These are phyloP conservation scores for Noctua pronuba DNA, from an alignment of 2,888 invertebrate genomes.

Conservation along the genomic window DNA sequence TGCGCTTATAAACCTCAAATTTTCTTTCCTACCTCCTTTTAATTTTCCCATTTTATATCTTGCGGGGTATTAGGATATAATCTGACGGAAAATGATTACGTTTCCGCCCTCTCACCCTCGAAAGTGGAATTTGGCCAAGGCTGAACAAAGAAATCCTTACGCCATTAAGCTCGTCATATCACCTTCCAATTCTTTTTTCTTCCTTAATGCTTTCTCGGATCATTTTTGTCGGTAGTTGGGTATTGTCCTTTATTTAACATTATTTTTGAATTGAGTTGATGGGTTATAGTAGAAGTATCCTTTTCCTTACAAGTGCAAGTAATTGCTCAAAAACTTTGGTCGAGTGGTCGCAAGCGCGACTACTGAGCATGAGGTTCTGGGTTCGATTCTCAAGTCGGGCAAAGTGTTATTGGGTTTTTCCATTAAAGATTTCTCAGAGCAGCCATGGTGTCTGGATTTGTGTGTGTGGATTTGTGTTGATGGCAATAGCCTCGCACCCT, in stretches of 20 bases:
- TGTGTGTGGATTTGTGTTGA: neutral
- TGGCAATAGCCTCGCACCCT: neutral
- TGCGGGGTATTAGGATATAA: conserved; percentile 48
- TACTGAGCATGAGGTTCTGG: neutral
- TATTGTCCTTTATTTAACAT: neutral
- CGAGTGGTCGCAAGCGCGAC: too few relatives aligned
- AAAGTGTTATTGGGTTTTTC: neutral
- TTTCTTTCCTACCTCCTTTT: conserved; percentile 45
- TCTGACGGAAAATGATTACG: conserved; percentile 59
- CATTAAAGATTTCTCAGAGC: neutral
- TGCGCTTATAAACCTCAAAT: conserved; percentile 27
- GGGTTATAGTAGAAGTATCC: neutral
- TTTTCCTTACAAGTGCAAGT: neutral
- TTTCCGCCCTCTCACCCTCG: conserved; percentile 48
- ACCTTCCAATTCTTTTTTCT: conserved; percentile 33
- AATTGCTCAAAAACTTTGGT: neutral
- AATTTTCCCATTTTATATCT: conserved; percentile 54
- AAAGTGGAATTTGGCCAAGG: conserved; percentile 40
- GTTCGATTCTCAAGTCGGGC: neutral
- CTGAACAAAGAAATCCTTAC: conserved; percentile 41
- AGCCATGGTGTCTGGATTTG: neutral
- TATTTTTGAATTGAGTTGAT: neutral
- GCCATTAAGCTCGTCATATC: conserved; percentile 43
- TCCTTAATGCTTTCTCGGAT: neutral
- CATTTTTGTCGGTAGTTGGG: neutral